Percentiles rank a stretch among this genome's conserved stretches.
Evolutionary conservation across 2,888 invertebrate genomes (phyloP).

Genomic region (Drosophila silvestris): DNA sequence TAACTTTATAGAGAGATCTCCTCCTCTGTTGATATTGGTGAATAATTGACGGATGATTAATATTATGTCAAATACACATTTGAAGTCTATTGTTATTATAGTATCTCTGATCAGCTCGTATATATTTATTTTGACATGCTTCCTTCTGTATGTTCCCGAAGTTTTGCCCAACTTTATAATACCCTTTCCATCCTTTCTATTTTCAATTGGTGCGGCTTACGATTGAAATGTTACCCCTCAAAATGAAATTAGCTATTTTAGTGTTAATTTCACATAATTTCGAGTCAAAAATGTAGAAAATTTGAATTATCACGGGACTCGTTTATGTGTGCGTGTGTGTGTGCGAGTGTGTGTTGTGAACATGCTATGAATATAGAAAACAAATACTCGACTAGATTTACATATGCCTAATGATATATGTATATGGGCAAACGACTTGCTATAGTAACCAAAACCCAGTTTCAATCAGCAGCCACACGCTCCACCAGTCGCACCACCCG

Average conservation of each 20-base stretch:
- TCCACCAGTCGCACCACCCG: neutral
- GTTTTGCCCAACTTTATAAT: neutral
- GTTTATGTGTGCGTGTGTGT: slow-evolving; percentile 1
- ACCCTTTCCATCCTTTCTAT: neutral
- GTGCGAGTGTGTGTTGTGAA: slow-evolving; percentile 1
- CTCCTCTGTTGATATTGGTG: too few species aligned
- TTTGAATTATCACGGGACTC: slow-evolving; percentile 18
- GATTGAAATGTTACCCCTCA: neutral
- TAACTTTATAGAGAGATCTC: neutral
- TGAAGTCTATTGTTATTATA: neutral
- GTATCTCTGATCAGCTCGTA: neutral
- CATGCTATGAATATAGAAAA: neutral
- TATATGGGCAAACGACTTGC: slow-evolving; percentile 8
- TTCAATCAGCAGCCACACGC: neutral
- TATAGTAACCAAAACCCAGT: slow-evolving; percentile 7
- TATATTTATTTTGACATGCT: neutral
- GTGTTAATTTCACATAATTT: slow-evolving; percentile 34
- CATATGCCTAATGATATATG: slow-evolving; percentile 8
- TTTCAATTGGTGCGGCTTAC: neutral
- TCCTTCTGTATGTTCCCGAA: neutral
- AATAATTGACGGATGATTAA: too few species aligned
- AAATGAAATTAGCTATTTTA: slow-evolving; percentile 41
- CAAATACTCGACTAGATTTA: slow-evolving; percentile 7
- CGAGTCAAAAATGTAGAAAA: slow-evolving; percentile 17
- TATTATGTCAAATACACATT: too few species aligned